A percentile compares a stretch with the other conserved stretches of the same genome.
Conservation (phyloP, 2,888 invertebrate species). For the Stenolophus ochropezus region DNA sequence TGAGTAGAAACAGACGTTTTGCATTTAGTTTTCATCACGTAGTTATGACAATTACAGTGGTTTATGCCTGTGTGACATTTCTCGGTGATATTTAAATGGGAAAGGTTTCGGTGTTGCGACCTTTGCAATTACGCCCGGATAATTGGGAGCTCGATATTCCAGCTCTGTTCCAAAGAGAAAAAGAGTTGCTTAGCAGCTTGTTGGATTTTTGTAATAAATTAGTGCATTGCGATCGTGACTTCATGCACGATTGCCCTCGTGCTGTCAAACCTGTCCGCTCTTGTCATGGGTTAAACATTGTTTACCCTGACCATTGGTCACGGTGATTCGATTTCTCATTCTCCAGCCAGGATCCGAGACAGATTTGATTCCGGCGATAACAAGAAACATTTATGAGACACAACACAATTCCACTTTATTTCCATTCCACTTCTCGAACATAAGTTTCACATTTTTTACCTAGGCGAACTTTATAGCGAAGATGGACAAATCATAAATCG, state of each 20-base stretch:
- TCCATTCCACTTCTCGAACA: no score
- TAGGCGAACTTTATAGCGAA: no score
- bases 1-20: background rate
- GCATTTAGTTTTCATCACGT: conserved; percentile 4
- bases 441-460: no score
- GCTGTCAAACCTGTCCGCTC: conserved; percentile 37
- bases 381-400: background rate
- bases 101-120: conserved; percentile 36
- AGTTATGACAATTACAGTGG: conserved; percentile 26
- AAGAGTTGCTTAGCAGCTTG: background rate
- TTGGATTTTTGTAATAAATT: conserved; percentile 24
- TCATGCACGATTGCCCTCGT: conserved; percentile 51
- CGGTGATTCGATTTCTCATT: background rate
- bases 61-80: conserved; percentile 32
- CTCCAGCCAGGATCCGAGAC: background rate
- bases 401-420: background rate
- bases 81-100: conserved; percentile 32
- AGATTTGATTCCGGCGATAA: background rate
- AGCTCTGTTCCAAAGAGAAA: background rate
- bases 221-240: conserved; percentile 42
- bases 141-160: conserved; percentile 8
- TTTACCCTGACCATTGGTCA: conserved; percentile 23
- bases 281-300: conserved; percentile 22
- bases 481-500: no score
- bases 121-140: conserved; percentile 24